Evolutionary conservation across 92 coral and sea anemone genomes (phyloP).

Genomic region (Blastomussa wellsi): DNA sequence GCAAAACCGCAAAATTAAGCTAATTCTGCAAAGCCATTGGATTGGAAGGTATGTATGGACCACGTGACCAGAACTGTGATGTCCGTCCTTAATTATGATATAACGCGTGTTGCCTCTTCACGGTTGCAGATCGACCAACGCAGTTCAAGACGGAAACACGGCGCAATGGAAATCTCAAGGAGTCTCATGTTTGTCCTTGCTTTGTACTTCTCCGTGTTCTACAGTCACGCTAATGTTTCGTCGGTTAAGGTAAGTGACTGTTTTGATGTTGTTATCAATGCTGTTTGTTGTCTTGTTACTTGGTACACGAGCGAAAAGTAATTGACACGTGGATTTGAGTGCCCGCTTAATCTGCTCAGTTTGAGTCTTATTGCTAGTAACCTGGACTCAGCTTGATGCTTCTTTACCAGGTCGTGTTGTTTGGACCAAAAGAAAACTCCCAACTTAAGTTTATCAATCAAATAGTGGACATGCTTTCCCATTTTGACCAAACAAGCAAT

Average conservation of each 20-base stretch:
- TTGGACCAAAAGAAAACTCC: neutral
- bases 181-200: neutral
- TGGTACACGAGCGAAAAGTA: slow-evolving; percentile 22
- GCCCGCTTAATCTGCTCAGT: slow-evolving; percentile 11
- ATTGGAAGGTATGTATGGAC: slow-evolving; percentile 7
- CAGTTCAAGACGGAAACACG: neutral
- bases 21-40: slow-evolving; percentile 24
- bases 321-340: slow-evolving; percentile 30
- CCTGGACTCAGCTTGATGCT: neutral
- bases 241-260: slow-evolving; percentile 30
- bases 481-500: neutral
- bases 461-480: slow-evolving; percentile 4
- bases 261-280: neutral
- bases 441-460: neutral
- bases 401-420: neutral
- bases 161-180: slow-evolving; percentile 24
- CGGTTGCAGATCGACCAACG: slow-evolving; percentile 35
- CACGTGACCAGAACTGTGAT: slow-evolving; percentile 40
- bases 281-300: slow-evolving; percentile 30
- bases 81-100: neutral
- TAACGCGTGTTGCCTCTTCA: slow-evolving; percentile 21
- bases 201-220: slow-evolving; percentile 1
- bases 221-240: slow-evolving; percentile 10
- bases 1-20: slow-evolving; percentile 27
- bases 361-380: neutral